Evolutionary conservation across 2,797 vertebrate species (phyloP).

Genomic region (Sebastes taczanowskii): DNA sequence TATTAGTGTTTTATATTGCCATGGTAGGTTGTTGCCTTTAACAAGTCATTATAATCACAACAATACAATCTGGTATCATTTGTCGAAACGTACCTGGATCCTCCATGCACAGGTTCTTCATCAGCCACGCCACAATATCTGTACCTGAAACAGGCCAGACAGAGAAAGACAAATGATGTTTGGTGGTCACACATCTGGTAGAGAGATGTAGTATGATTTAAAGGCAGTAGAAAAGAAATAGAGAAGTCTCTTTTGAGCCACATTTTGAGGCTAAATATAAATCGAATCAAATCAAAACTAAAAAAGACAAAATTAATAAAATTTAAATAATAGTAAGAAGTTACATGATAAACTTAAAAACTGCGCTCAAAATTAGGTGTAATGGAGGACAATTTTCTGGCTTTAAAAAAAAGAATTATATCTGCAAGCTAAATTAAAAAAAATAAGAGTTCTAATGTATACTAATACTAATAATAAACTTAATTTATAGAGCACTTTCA

Average conservation of each 20-base stretch:
- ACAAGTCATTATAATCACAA: background rate
- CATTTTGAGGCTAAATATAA: background rate
- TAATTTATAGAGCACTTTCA: no score
- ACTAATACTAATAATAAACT: no score
- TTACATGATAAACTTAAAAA: background rate
- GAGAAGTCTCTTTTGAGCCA: background rate
- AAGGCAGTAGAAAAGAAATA: background rate
- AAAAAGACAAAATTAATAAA: background rate
- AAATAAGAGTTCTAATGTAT: background rate
- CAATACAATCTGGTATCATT: background rate
- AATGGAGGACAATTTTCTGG: background rate
- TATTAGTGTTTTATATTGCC: no score
- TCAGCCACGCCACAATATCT: constrained; percentile 97
- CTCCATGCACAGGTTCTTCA: constrained; percentile 94
- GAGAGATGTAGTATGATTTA: background rate
- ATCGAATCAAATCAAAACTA: background rate
- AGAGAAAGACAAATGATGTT: background rate
- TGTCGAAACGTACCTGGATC: constrained; percentile 88
- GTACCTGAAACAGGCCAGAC: constrained; percentile 81
- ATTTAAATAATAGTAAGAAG: background rate
- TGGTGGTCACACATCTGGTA: background rate
- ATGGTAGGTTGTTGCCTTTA: background rate
- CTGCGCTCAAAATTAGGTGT: background rate
- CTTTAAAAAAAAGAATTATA: background rate
- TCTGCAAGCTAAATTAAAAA: accelerated